Evolutionary conservation across 2,888 invertebrate genomes (phyloP).

Genomic region (Furcula furcula): DNA sequence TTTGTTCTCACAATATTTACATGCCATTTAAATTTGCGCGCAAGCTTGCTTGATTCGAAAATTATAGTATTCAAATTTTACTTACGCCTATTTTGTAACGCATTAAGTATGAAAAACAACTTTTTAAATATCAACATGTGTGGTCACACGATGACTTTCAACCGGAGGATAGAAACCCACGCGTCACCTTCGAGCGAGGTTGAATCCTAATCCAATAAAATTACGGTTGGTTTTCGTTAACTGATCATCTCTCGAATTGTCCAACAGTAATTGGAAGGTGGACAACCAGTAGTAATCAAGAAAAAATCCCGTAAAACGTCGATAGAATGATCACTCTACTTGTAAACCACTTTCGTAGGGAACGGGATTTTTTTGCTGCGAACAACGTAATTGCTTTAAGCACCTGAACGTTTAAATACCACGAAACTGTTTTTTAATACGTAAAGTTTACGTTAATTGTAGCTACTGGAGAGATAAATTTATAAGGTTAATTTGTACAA

Average conservation of each 20-base stretch:
- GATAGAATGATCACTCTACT: slow-evolving; percentile 26
- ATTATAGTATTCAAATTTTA: slow-evolving; percentile 29
- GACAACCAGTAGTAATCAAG: slow-evolving; percentile 30
- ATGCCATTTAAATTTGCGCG: slow-evolving; percentile 5
- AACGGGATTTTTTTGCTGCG: slow-evolving; percentile 18
- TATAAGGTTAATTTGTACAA: too few relatives aligned
- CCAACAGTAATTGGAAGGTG: slow-evolving; percentile 34
- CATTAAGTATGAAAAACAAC: slow-evolving; percentile 21
- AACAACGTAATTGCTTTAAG: slow-evolving; percentile 13
- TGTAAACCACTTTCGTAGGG: slow-evolving; percentile 25
- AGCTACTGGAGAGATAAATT: too few relatives aligned
- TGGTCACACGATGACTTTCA: slow-evolving; percentile 31
- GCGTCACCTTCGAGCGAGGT: slow-evolving; percentile 9
- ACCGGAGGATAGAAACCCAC: slow-evolving; percentile 14
- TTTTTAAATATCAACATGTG: slow-evolving; percentile 41
- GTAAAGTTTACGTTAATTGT: too few relatives aligned
- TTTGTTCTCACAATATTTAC: slow-evolving; percentile 18
- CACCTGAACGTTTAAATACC: slow-evolving; percentile 1
- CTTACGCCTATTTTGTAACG: slow-evolving; percentile 18
- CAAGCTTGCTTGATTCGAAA: slow-evolving; percentile 25
- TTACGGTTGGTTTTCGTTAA: slow-evolving; percentile 12
- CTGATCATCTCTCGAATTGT: slow-evolving; percentile 7
- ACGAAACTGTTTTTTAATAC: background rate
- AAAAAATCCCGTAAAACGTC: slow-evolving; percentile 28
- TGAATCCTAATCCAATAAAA: slow-evolving; percentile 6